Evolutionary conservation across 1,140 invertebrate species (phyloP), one percentile per base, ranked within the genome.

Genomic region (Papilio xuthus): DNA sequence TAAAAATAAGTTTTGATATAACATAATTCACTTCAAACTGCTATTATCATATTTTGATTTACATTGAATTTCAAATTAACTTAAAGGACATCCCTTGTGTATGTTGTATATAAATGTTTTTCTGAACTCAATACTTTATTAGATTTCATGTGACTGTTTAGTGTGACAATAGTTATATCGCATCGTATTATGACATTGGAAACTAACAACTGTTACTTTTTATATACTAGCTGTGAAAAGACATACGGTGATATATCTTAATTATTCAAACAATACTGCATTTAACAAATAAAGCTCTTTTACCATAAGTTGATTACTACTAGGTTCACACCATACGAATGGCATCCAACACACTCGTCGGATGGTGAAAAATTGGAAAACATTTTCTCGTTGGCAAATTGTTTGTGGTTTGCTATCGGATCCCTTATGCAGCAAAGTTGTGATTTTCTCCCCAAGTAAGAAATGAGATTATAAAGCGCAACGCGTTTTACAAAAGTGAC

Each of bases 401-500:
- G 97, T 93, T 96, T 99, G 94, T 99, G 98, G 98, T 99, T 99
- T 94, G 97, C 98, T 74, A 98, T 99, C 87, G 98, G 98, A 80
- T 98, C 98, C 18, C 95, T 99, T 81, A 98, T 99, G 97, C 97
- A 98, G 91, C 97, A 98, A 94, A 97, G 97, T 85, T 98, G 97
- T 95, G 97, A 98, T 93, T 97, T 98, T 94, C 94, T 98, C 89
- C 97, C 97, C 91, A 98, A 97, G 97, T 98, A 97, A 96, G 96
- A 94, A 77, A 83, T 84, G 82, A 85, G 72, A 74, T 80, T 78
- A 81, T 83, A 71, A 32, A 82, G 83, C 70, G 78, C 78, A 80
- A 78, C 80, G 83, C 83, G 80, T 83, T 67, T 83, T 78, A 79
- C 42, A 72, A 84, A 80, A 89, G 92, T 93, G 87, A 92, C 85